Base-by-base conservation (phyloP, 2,888 invertebrate species). In the Orchesella flavescens region DNA sequence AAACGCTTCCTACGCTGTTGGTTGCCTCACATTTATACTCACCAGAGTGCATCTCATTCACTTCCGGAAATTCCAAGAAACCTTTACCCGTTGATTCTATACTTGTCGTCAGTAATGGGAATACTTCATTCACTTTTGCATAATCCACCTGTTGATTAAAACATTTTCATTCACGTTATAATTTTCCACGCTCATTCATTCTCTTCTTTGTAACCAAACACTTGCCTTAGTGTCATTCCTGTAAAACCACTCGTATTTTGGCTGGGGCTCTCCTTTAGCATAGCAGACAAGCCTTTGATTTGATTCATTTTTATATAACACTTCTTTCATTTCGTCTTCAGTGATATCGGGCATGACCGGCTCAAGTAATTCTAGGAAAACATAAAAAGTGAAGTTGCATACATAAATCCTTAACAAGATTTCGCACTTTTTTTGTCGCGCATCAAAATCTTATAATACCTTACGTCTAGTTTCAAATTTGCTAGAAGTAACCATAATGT, bases 381-480 rank as follows among this genome's bases (percentile, higher is more conserved):
- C 34, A 7, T 4, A 34, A 34, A 7, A 34, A 2, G 34, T 34
- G 7, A 34, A 34, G 34, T 34, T 55, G 55, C 55, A 17, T 12
- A 57, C 57, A 57, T 12, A 57, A n/a, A n/a, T n/a, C n/a, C n/a
- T n/a, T 57, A 57, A 61, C 24, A 23, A 19, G 15, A 46, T 10
- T 46, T 46, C 10, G 13, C 61, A 63, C 9, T n/a, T 5, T 24
- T 23, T 10, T 63, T 63, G 21, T 17, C 2, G 13, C 24, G 61
- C 24, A 13, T 19, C 34, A 63, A 63, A 23, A 23, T 13, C 17
- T 10, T 12, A 24, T 9, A 23, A 63, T 63, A 10, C 3, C 13
- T 17, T 83, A 77, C 82, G 73, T 66, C 59, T 61, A 0, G 69
- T 74, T 61, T 66, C 63, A 78, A 83, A 83, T 46, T 34, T 46